Conservation (phyloP, 2,797 vertebrate species). For the Gymnothorax javanicus region DNA sequence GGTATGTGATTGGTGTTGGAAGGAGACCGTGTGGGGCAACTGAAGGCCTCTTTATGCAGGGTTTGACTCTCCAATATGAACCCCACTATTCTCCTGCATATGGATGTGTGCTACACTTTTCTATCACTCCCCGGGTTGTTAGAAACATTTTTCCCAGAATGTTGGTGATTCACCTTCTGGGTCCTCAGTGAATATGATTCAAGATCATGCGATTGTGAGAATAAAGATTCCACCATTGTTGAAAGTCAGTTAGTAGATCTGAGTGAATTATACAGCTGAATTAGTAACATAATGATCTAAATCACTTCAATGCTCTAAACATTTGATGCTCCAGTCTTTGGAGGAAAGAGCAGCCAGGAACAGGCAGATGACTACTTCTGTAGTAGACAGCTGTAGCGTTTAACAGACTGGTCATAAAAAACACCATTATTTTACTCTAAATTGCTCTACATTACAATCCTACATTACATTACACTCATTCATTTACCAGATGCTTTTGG, state of each 20-base stretch:
- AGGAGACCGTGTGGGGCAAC: background rate
- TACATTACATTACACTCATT: background rate
- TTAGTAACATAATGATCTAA: background rate
- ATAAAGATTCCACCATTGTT: background rate
- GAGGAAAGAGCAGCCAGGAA: background rate
- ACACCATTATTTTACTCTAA: background rate
- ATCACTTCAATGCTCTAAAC: background rate
- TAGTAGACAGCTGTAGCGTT: background rate
- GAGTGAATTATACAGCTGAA: too few species aligned
- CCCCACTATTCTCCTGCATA: slow-evolving; percentile 4
- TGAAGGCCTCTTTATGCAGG: background rate
- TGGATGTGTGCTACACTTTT: background rate
- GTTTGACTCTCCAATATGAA: slow-evolving; percentile 38
- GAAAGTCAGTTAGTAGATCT: background rate
- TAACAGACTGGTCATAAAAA: background rate
- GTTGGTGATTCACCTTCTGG: background rate
- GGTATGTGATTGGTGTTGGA: background rate
- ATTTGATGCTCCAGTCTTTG: background rate
- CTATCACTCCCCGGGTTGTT: background rate
- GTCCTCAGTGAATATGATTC: background rate
- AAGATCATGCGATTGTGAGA: background rate
- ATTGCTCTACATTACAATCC: background rate
- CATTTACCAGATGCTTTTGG: background rate
- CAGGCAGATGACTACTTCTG: background rate
- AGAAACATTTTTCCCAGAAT: background rate